These are phyloP conservation scores for Plebejus melissa DNA, from an alignment of 2,888 invertebrate species.

Conservation along the genomic window DNA sequence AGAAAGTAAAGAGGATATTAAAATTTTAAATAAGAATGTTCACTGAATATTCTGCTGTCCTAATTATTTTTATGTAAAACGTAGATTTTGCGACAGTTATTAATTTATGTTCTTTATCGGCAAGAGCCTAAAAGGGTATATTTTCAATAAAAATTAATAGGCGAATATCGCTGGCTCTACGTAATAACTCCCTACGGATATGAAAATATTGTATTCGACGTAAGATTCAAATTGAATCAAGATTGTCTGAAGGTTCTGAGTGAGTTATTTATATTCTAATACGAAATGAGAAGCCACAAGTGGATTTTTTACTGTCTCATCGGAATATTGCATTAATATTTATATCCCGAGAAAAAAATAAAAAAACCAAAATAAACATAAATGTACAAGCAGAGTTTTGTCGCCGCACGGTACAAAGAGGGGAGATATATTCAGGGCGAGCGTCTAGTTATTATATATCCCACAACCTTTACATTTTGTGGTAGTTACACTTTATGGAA, in stretches of 20 bases:
- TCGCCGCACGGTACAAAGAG: too few species aligned
- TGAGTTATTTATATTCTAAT: slow-evolving; percentile 44
- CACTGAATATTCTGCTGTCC: too few species aligned
- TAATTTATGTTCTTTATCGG: too few species aligned
- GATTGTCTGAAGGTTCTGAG: slow-evolving; percentile 38
- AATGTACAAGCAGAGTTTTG: neutral
- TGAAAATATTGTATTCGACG: slow-evolving; percentile 31
- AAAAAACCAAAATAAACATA: neutral
- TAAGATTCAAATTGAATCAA: slow-evolving; percentile 42
- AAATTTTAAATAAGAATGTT: too few species aligned
- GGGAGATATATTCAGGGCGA: too few species aligned
- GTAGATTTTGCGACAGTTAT: too few species aligned
- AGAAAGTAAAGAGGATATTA: too few species aligned
- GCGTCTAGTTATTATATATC: too few species aligned
- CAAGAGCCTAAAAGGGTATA: neutral
- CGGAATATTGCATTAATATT: neutral
- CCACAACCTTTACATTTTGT: too few species aligned
- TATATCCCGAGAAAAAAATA: neutral
- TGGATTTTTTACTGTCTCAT: slow-evolving; percentile 16
- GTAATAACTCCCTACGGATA: neutral
- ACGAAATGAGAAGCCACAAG: slow-evolving; percentile 25
- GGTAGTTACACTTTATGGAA: too few species aligned
- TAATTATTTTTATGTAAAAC: too few species aligned
- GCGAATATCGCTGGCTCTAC: neutral
- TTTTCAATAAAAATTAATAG: neutral